Evolutionary conservation across 1,140 invertebrate genomes (phyloP), one percentile per base, ranked within the genome.

Genomic region (Xylocopa sonorina): DNA sequence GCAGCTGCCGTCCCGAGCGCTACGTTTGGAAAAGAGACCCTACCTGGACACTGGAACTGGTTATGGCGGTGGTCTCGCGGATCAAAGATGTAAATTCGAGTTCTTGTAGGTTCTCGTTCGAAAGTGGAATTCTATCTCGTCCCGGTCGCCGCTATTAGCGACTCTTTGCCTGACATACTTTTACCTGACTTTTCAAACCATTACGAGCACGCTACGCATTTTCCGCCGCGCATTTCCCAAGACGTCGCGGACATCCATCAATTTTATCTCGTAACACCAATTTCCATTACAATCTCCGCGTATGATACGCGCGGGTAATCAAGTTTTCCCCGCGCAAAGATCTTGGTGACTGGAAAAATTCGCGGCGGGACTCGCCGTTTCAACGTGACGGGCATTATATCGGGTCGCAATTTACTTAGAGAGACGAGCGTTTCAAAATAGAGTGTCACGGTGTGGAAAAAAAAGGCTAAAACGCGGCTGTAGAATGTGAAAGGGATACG

Each of bases 401-500:
- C 66, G 6, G n/a, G 32, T 57, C 16, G n/a, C 38, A 32, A 71
- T 71, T 24, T 57, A 43, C 43, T 43, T 57, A 27, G 53, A 24
- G 29, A 21, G n/a, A n/a, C n/a, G n/a, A 21, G 24, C 24, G 27
- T 29, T 29, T n/a, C 51, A n/a, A 24, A n/a, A 53, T n/a, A 53
- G 21, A 6, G 43, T 12, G 53, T 69, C 50, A 24, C 38, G 53
- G 32, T n/a, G 48, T 62, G 46, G 0, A n/a, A 1, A 1, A 24
- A 27, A 51, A 32, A 32, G n/a, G n/a, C n/a, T n/a, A n/a, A 18
- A 21, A 50, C 14, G 24, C 16, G 24, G 55, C 29, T 62, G 46
- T n/a, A 74, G 58, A 74, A 74, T 63, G 71, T 74, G 71, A 74
- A 74, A 74, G 71, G 71, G 63, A 48, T 63, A 74, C 58, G 58